Evolutionary conservation across 30 jellyfish, hydroid and myxozoan genomes (phyloP).

Genomic region (Catostylus mosaicus): DNA sequence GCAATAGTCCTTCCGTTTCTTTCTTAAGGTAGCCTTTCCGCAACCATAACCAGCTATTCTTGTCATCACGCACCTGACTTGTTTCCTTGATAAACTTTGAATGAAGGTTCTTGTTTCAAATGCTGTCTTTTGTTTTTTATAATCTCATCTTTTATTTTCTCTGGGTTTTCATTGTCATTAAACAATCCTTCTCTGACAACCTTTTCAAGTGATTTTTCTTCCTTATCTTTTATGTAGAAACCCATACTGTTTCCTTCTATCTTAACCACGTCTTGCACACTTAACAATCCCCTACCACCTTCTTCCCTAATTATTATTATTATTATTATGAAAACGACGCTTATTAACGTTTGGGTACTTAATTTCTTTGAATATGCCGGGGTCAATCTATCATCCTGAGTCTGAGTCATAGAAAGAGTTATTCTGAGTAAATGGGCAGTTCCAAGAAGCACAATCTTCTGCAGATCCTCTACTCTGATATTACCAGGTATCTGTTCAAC

Average conservation of each 20-base stretch:
- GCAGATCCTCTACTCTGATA: too few relatives aligned
- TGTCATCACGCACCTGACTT: background rate
- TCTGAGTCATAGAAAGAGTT: too few relatives aligned
- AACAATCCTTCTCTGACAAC: background rate
- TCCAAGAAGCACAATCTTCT: too few relatives aligned
- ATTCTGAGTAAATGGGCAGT: too few relatives aligned
- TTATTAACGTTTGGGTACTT: too few relatives aligned
- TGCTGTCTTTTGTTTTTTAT: slow-evolving; percentile 4
- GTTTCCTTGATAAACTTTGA: background rate
- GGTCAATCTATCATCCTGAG: too few relatives aligned
- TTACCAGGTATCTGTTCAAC: too few relatives aligned
- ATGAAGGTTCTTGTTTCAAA: slow-evolving; percentile 20
- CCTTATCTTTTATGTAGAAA: background rate
- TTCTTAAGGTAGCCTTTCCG: slow-evolving; percentile 11
- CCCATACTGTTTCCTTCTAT: slow-evolving; percentile 3
- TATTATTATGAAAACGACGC: too few relatives aligned
- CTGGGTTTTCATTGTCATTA: background rate
- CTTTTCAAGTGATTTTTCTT: background rate
- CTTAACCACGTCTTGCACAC: background rate
- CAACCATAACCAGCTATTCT: slow-evolving; percentile 1
- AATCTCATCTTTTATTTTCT: slow-evolving; percentile 13
- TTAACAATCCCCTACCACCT: slow-evolving; percentile 11
- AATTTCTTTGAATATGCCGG: too few relatives aligned
- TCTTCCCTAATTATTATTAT: too few relatives aligned
- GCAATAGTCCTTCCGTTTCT: slow-evolving; percentile 16